These are phyloP conservation scores for Anastrepha obliqua DNA, from an alignment of 1,140 invertebrate genomes.

Conservation along the genomic window DNA sequence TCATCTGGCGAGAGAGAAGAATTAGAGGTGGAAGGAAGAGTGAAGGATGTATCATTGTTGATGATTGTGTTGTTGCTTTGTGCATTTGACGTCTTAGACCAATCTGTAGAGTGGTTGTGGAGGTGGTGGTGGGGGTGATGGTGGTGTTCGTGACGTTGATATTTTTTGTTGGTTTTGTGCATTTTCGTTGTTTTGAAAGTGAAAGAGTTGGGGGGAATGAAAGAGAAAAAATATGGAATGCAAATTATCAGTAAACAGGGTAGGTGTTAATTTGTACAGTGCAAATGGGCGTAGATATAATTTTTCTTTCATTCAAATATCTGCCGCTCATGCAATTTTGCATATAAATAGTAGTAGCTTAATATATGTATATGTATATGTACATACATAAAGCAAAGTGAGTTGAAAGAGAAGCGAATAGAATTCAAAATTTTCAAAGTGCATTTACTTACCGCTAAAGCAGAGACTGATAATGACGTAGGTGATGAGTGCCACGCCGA, in stretches of 20 bases:
- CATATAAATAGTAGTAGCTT: neutral
- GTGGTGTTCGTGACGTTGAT: conserved; percentile 15
- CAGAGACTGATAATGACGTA: conserved; percentile 72
- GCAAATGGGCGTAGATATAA: conserved; percentile 14
- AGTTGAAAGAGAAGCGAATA: conserved; percentile 1
- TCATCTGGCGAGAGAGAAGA: conserved; percentile 72
- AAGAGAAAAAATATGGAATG: conserved; percentile 46
- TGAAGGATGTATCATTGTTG: conserved; percentile 51
- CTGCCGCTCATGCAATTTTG: neutral
- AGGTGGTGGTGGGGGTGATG: conserved; percentile 6
- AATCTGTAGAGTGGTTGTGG: conserved; percentile 19
- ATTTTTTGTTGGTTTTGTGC: conserved; percentile 21
- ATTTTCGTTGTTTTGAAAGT: conserved; percentile 51
- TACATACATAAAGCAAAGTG: neutral
- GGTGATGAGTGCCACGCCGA: conserved; percentile 70
- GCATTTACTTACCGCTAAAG: conserved; percentile 69
- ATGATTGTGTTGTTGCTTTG: conserved; percentile 35
- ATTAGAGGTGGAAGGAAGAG: conserved; percentile 58
- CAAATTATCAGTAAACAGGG: conserved; percentile 53
- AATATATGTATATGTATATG: too few relatives aligned
- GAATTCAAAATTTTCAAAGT: neutral
- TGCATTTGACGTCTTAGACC: conserved; percentile 52
- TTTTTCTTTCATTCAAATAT: neutral
- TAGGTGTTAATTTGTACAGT: conserved; percentile 51
- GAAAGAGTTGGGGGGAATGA: conserved; percentile 41